These are phyloP conservation scores for Kuschelorhynchus macadamiae DNA, from an alignment of 2,888 invertebrate species.

Conservation along the genomic window DNA sequence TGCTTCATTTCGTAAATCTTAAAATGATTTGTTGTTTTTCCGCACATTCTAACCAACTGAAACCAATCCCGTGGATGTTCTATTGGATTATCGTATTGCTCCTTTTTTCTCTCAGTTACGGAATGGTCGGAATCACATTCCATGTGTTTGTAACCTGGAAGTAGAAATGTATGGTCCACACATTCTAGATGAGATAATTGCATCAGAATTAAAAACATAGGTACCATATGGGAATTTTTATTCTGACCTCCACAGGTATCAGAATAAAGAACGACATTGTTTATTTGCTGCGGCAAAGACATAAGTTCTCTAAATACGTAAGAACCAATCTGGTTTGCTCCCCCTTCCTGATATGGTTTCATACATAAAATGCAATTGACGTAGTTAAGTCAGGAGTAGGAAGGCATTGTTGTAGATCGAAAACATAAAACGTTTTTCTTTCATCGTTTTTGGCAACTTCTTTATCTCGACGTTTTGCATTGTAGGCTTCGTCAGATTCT, in stretches of 20 bases:
- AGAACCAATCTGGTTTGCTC: slow-evolving; percentile 45
- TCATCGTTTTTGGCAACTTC: too few species aligned
- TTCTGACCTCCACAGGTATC: slow-evolving; percentile 49
- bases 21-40: not conserved
- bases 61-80: slow-evolving; percentile 47
- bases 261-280: slow-evolving; percentile 24
- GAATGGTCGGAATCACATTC: slow-evolving; percentile 48
- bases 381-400: too few species aligned
- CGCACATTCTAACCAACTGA: slow-evolving; percentile 34
- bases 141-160: slow-evolving; percentile 47
- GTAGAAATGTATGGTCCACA: slow-evolving; percentile 43
- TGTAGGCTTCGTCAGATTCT: too few species aligned
- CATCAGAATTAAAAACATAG: too few species aligned
- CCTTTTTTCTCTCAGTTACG: slow-evolving; percentile 42
- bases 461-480: too few species aligned
- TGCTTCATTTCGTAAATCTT: slow-evolving; percentile 5
- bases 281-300: too few species aligned
- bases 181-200: slow-evolving; percentile 16
- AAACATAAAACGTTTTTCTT: too few species aligned
- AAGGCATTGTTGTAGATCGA: too few species aligned
- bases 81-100: slow-evolving; percentile 27
- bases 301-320: too few species aligned
- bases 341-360: slow-evolving; percentile 54
- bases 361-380: slow-evolving; percentile 41
- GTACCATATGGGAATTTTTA: slow-evolving; percentile 36